Evolutionary conservation across 2,113 vertebrate genomes (phyloP), one percentile per base, ranked within the genome.

Genomic region (Rhinopomastus cyanomelas): DNA sequence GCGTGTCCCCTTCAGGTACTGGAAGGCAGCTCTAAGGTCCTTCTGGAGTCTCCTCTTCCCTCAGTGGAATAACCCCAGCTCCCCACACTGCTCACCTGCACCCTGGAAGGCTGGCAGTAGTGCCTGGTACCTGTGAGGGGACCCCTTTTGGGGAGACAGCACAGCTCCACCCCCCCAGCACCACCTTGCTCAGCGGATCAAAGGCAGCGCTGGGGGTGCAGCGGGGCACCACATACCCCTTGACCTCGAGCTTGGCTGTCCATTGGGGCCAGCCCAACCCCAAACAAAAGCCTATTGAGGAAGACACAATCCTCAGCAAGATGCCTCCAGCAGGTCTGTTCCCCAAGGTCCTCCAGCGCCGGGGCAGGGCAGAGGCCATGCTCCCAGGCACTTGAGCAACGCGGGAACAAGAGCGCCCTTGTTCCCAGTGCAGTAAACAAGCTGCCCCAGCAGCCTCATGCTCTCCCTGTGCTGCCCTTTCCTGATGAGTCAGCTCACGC

Each of bases 281-380:
- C 80, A 88, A 22, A 96, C 94, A 97, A 96, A 78, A 93, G 86
- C 76, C 78, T 91, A 96, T 85, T 94, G 94, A 96, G 68, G 89
- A 88, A 85, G 75, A 82, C 1, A 12, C 83, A 96, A 96, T 97
- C 95, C 97, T 95, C 82, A 94, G 88, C 86, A 79, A 95, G 94
- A 95, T 94, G 87, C 85, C 73, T 91, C 53, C 3, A 74, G 94
- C 93, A 93, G 95, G 67, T 72, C 66, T 56, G 67, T 84, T 95
- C 96, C 95, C 93, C 80, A 82, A 86, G 93, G 93, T 83, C 87
- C 92, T 95, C 87, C 88, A 92, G 76, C 26, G 69, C 64, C 46
- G 48, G 90, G 29, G 10, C 51, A 93, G 81, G 57, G 76, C 84
- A 78, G n/a, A 39, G 78, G 85, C 85, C 29, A 14, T 12, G 36